Evolutionary conservation across 2,113 vertebrate genomes (phyloP), one percentile per base, ranked within the genome.

Genomic region (Apteryx owenii): DNA sequence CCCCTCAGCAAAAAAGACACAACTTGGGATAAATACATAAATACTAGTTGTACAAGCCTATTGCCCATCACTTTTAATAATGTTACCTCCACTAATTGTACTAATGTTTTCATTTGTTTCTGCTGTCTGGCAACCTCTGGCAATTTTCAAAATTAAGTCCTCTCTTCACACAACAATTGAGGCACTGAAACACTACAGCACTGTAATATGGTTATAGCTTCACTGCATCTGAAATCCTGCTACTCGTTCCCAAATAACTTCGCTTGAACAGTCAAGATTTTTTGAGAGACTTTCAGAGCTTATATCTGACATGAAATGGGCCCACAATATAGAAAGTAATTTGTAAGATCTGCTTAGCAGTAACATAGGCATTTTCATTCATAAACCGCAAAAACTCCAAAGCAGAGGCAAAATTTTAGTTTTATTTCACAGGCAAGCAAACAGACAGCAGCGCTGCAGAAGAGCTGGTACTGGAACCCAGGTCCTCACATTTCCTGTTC

Each of bases 1-100:
- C 28, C 69, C 28, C 77, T 86, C 38, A 95, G 84, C 70, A 95
- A 89, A 87, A 91, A 69, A 84, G 28, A 8, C 61, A 70, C 42
- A 76, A 28, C 58, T 79, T 85, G 20, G n/a, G 50, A 79, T 76
- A 93, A 97, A 90, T 79, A 46, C n/a, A 2, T 88, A 93, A 96
- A 26, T 82, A 89, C 69, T 40, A 50, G 65, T 61, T 92, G 62
- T 92, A 97, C 78, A 85, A 85, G 76, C 46, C 68, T 48, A 93
- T 91, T 96, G 84, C 42, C 94, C 84, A 94, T 94, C 96, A 94
- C 62, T 91, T 96, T 96, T 96, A 96, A 97, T 93, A 91, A 85
- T 65, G 48, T 61, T 89, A 69, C 77, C 81, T 92, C 70, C 81
- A 93, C 88, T 97, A 95, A 81, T 89, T 92, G 53, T 79, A 94